phyloP scores from a whole-genome alignment of 2,888 invertebrate genomes.

The Xestoiulus laeticollis region DNA sequence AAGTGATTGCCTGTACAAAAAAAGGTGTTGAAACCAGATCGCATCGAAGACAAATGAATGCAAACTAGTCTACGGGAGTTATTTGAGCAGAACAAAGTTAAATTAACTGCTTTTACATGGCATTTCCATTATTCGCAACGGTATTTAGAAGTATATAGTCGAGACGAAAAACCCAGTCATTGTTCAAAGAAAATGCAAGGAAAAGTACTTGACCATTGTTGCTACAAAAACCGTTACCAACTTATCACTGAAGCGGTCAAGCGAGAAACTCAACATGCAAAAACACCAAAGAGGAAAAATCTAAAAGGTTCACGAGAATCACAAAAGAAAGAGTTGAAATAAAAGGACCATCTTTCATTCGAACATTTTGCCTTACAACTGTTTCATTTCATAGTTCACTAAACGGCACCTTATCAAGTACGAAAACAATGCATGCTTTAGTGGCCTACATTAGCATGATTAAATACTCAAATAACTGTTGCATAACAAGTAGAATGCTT shows the following conservation, averaged over 20 bases:
- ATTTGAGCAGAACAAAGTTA: constrained; percentile 21
- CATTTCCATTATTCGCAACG: not conserved
- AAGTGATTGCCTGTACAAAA: not conserved
- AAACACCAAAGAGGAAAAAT: not conserved
- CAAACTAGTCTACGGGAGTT: not conserved
- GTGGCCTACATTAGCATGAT: not conserved
- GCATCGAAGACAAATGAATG: constrained; percentile 18
- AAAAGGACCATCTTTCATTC: not conserved
- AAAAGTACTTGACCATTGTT: constrained; percentile 25
- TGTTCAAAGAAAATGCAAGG: constrained; percentile 1
- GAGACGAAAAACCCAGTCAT: not conserved
- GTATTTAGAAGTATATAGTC: not conserved
- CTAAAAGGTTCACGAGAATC: not conserved
- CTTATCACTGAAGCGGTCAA: constrained; percentile 29
- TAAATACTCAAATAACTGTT: not conserved
- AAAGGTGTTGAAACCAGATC: constrained; percentile 24
- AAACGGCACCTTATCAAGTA: not conserved
- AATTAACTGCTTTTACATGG: constrained; percentile 21
- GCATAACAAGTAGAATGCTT: not conserved
- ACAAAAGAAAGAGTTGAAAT: not conserved
- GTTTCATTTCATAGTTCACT: not conserved
- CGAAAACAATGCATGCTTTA: not conserved
- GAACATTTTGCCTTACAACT: not conserved
- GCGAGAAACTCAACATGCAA: not conserved
- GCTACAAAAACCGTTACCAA: constrained; percentile 33